Conservation (phyloP, 1,140 invertebrate genomes). For the Zaprionus ghesquierei region DNA sequence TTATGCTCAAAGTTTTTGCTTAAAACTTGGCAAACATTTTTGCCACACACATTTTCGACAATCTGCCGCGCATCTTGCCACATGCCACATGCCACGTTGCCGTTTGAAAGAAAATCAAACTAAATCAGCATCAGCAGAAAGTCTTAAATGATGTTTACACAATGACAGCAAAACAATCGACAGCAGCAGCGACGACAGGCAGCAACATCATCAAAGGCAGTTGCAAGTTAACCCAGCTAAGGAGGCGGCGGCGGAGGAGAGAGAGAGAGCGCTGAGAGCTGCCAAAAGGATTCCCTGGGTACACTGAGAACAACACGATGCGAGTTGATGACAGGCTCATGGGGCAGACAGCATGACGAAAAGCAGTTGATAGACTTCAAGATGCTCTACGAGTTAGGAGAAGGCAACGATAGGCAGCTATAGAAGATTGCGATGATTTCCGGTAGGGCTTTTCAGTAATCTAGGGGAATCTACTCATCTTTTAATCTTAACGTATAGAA, state of each 20-base stretch:
- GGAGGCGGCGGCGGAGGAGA: neutral
- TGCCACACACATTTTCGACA: conserved; percentile 21
- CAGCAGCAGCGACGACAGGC: conserved; percentile 29
- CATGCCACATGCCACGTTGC: neutral
- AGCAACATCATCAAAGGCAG: conserved; percentile 39
- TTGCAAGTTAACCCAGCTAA: conserved; percentile 21
- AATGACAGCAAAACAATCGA: conserved; percentile 51
- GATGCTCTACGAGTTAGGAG: neutral
- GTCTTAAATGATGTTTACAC: conserved; percentile 62
- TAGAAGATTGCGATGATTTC: too few relatives aligned
- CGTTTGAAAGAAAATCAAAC: conserved; percentile 60
- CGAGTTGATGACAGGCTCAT: neutral
- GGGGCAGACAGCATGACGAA: neutral
- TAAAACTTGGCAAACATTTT: conserved; percentile 53
- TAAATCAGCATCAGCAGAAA: conserved; percentile 65
- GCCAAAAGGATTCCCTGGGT: neutral
- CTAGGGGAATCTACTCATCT: too few relatives aligned
- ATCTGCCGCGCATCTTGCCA: conserved; percentile 28
- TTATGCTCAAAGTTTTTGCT: conserved; percentile 70
- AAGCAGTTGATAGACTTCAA: neutral
- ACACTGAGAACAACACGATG: neutral
- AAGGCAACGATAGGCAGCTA: too few relatives aligned
- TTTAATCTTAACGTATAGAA: too few relatives aligned
- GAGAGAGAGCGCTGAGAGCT: neutral
- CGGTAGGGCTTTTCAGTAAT: too few relatives aligned